Percentiles rank a stretch among this genome's conserved stretches.
These are phyloP conservation scores for Gymnarchus niloticus DNA, from an alignment of 2,113 vertebrate genomes.

Conservation along the genomic window DNA sequence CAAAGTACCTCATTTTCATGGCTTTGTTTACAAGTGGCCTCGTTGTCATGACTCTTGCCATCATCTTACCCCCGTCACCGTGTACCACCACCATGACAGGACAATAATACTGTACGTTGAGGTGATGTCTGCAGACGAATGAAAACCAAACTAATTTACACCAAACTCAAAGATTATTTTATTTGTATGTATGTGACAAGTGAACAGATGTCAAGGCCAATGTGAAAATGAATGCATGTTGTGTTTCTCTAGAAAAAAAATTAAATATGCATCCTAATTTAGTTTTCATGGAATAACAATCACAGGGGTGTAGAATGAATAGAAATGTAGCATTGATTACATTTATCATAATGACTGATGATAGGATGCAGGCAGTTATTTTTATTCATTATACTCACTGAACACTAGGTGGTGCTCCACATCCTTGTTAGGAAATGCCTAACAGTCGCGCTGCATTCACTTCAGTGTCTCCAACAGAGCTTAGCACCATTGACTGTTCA, in stretches of 20 bases:
- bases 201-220: background rate
- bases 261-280: conserved; percentile 2
- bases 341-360: conserved; percentile 20
- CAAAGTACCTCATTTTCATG: conserved; percentile 27
- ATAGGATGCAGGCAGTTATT: background rate
- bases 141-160: background rate
- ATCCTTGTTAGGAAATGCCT: conserved; percentile 48
- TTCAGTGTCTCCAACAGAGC: background rate
- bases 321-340: background rate
- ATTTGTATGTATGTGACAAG: background rate
- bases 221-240: background rate
- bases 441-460: background rate
- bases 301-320: background rate
- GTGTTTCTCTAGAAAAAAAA: conserved; percentile 14
- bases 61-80: background rate
- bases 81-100: background rate
- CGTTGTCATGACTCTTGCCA: background rate
- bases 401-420: conserved; percentile 68
- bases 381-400: conserved; percentile 1
- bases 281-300: conserved; percentile 1
- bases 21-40: conserved; percentile 14
- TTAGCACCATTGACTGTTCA: background rate
- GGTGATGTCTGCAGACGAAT: background rate
- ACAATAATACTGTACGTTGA: background rate
- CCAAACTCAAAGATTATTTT: background rate